These are phyloP conservation scores for Encarsia formosa DNA, from an alignment of 2,888 invertebrate species.

Conservation along the genomic window DNA sequence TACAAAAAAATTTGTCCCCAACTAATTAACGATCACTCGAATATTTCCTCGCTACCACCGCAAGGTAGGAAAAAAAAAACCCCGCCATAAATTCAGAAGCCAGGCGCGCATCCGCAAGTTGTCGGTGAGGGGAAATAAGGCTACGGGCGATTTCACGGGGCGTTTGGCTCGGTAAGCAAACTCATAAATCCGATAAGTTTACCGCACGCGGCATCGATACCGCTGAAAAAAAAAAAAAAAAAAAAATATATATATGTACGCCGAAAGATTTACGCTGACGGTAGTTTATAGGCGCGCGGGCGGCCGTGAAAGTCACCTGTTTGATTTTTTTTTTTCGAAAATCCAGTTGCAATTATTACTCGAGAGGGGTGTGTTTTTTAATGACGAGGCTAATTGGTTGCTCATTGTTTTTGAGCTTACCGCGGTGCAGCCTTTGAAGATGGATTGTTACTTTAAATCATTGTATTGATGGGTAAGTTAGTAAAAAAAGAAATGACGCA, in stretches of 20 bases:
- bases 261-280: constrained; percentile 20
- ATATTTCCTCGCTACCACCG: no score
- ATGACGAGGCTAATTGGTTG: no score
- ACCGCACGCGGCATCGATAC: constrained; percentile 5
- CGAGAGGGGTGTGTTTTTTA: no score
- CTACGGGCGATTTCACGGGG: constrained; percentile 1
- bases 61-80: no score
- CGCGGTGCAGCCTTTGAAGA: no score
- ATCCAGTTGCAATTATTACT: not conserved
- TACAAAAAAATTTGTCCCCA: no score
- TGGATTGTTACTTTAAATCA: no score
- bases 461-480: no score
- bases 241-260: not conserved
- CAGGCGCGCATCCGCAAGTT: not conserved
- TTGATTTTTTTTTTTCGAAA: not conserved
- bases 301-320: constrained; percentile 24
- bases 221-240: not conserved
- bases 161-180: constrained; percentile 17
- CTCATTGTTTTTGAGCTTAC: no score
- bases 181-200: constrained; percentile 25
- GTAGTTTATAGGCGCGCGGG: constrained; percentile 17
- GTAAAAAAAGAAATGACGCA: no score
- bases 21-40: no score
- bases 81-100: no score
- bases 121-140: not conserved